Evolutionary conservation across 2,888 invertebrate species (phyloP).

Genomic region (Hirtodrosophila duncani): DNA sequence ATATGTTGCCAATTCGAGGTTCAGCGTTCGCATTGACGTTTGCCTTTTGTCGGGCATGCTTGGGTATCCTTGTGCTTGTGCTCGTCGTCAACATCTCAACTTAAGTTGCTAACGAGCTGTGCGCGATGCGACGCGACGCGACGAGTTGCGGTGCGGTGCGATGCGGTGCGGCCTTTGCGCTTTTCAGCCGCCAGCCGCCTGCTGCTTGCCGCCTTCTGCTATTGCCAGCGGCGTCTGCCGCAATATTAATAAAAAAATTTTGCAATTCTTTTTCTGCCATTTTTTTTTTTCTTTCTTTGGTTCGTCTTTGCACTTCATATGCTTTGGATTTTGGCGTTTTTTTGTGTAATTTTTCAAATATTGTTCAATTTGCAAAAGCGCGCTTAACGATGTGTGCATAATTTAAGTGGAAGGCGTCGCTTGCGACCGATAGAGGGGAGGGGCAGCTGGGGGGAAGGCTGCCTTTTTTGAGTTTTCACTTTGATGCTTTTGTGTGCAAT

Average conservation of each 20-base stretch:
- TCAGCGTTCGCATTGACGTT: slow-evolving; percentile 67
- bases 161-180: too few relatives aligned
- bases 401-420: slow-evolving; percentile 66
- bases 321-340: slow-evolving; percentile 27
- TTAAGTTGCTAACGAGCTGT: slow-evolving; percentile 74
- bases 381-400: slow-evolving; percentile 74
- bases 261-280: slow-evolving; percentile 24
- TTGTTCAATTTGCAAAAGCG: slow-evolving; percentile 75
- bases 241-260: slow-evolving; percentile 61
- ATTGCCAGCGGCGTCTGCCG: slow-evolving; percentile 56
- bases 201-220: too few relatives aligned
- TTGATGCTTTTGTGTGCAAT: slow-evolving; percentile 60
- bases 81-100: slow-evolving; percentile 62
- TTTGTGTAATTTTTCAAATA: slow-evolving; percentile 75
- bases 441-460: slow-evolving; percentile 5
- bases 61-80: slow-evolving; percentile 15
- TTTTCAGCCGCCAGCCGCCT: too few relatives aligned
- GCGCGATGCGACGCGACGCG: too few relatives aligned
- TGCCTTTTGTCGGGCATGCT: slow-evolving; percentile 54
- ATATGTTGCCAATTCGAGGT: slow-evolving; percentile 76
- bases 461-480: slow-evolving; percentile 66
- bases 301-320: slow-evolving; percentile 48
- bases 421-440: not conserved
- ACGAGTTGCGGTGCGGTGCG: too few relatives aligned
- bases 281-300: not conserved